Base-by-base conservation (phyloP, 2,113 vertebrate genomes). In the Euleptes europaea region DNA sequence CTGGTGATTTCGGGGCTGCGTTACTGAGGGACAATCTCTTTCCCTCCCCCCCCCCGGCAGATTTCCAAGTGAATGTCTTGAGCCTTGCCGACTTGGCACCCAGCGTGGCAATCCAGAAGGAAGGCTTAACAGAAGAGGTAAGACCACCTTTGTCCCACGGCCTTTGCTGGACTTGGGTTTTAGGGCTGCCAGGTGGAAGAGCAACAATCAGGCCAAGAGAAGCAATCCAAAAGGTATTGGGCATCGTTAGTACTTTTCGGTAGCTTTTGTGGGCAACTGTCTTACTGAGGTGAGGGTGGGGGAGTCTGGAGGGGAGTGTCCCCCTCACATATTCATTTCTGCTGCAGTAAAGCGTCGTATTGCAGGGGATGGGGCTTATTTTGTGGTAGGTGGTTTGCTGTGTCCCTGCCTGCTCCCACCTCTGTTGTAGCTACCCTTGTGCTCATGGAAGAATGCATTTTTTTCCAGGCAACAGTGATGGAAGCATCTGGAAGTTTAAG, bases 41-140 rank as follows among this genome's bases (percentile, higher is more conserved):
- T 21, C 21, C 19, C 2, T 2, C 83, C 63, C 7, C 57, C 23
- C 83, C 57, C 5, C 42, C 94, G 89, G 71, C 86, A 98, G 98
- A 96, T 47, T 98, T 98, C 89, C 95, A 94, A 85, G 77, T 96
- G 28, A 98, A 98, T 33, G 73, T 99, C 73, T 90, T 98, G 93
- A 97, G 96, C 38, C 90, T 99, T 19, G 97, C 98, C 23, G 97
- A 98, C 49, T 76, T 99, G 82, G 92, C 72, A 13, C 94, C 97
- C 38, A 85, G 82, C 67, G 5, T 38, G 28, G 9, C 78, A 40
- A 86, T 73, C 57, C 54, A 91, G 66, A 47, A 72, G 35, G 84
- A 84, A 40, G 89, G 89, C 47, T 35, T 40, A 89, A 86, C 90
- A 78, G 67, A 47, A 81, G 63, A 88, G 17, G 97, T 97, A 81